Evolutionary conservation across 2,797 vertebrate genomes (phyloP).

Genomic region (Emys orbicularis): DNA sequence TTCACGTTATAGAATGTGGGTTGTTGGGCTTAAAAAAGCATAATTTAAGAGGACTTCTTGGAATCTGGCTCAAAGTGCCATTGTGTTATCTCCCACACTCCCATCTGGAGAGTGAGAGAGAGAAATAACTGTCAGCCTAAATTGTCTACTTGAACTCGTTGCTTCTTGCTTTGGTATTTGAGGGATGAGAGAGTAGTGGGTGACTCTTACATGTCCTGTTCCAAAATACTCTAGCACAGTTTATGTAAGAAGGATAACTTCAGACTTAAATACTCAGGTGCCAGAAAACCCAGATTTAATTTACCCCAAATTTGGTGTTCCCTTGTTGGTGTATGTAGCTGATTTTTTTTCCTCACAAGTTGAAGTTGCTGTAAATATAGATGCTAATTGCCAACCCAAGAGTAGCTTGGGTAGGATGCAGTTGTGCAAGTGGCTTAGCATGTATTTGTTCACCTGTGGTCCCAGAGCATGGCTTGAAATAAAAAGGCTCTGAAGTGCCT

Average conservation of each 20-base stretch:
- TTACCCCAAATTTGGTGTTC: not conserved
- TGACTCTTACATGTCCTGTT: not conserved
- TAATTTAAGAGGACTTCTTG: not conserved
- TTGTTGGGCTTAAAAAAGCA: not conserved
- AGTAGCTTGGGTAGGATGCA: not conserved
- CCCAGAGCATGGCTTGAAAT: not conserved
- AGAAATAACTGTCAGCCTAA: not conserved
- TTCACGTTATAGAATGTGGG: not conserved
- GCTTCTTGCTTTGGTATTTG: not conserved
- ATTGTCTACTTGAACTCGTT: accelerated
- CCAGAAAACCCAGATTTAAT: not conserved
- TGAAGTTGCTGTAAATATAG: constrained; percentile 1
- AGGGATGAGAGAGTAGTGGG: not conserved
- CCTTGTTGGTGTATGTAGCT: not conserved
- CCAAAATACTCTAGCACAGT: not conserved
- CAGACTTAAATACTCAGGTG: not conserved
- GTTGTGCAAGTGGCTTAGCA: not conserved
- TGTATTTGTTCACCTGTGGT: not conserved
- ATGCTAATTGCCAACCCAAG: not conserved
- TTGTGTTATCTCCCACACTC: not conserved
- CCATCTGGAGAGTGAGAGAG: not conserved
- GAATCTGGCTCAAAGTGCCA: not conserved
- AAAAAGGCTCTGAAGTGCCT: not conserved
- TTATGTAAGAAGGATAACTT: not conserved
- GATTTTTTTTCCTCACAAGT: not conserved